Evolutionary conservation across 1,140 invertebrate species (phyloP), one percentile per base, ranked within the genome.

Genomic region (Nixonia krombeini): DNA sequence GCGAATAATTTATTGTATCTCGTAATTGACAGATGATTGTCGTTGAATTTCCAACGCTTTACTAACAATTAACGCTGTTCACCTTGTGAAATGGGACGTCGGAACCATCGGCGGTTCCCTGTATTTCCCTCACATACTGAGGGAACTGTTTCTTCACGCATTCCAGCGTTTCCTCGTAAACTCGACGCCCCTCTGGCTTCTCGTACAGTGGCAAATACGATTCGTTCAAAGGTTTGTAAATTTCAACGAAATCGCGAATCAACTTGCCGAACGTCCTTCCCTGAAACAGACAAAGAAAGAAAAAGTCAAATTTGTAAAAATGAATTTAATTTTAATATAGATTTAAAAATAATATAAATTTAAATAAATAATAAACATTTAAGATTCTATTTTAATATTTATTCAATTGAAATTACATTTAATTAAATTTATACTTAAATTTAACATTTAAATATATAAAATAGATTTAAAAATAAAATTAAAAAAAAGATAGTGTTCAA

Each of bases 71-170:
- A n/a, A n/a, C n/a, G n/a, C n/a, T n/a, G n/a, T n/a, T 61, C 84
- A 93, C 92, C 86, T 93, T 92, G 69, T 94, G 83, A 78, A 95
- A 96, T 1, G 93, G 91, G 5, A 95, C 90, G 59, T 90, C 86
- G 6, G 94, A 90, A 1, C 94, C 94, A 75, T 94, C 92, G 9
- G 94, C 92, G 1, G 91, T 90, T 23, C 94, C 94, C 80, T 94
- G 87, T n/a, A 96, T 82, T 81, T 96, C 94, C 23, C 89, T 86
- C 0, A 95, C 82, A 71, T 96, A 96, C 51, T 94, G 92, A 0
- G 94, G 93, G 82, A 89, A 95, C 59, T 90, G 90, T 33, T 87
- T 75, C 61, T 89, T 87, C 16, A 91, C 89, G 46, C 86, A 87
- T 0, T 84, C 84, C 0, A 95, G 84, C 0, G 92, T 94, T 49